These are phyloP conservation scores for Equus przewalskii DNA, from an alignment of 2,113 vertebrate genomes.

Conservation along the genomic window DNA sequence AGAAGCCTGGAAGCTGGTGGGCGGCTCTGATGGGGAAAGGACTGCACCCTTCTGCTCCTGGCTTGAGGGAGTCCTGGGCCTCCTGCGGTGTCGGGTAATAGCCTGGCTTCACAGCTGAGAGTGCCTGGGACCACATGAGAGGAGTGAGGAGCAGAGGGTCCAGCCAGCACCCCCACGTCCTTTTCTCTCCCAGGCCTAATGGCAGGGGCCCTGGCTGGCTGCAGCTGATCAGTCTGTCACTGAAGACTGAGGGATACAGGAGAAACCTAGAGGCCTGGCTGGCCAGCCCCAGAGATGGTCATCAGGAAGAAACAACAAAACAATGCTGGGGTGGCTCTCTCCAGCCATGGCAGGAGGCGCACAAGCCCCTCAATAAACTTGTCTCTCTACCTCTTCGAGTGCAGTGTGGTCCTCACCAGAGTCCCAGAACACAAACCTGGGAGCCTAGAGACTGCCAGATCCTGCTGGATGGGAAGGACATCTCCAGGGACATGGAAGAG, in stretches of 20 bases:
- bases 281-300: not conserved
- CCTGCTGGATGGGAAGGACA: not conserved
- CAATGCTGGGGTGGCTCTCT: not conserved
- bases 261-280: not conserved
- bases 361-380: constrained; percentile 69
- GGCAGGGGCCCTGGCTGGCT: not conserved
- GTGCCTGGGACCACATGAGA: not conserved
- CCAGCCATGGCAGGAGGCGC: not conserved
- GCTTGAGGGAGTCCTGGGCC: constrained; percentile 87
- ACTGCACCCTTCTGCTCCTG: constrained; percentile 87
- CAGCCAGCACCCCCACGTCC: not conserved
- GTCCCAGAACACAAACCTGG: not conserved
- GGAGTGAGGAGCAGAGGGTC: not conserved
- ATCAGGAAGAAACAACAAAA: not conserved
- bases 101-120: constrained; percentile 80
- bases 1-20: constrained; percentile 87
- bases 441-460: not conserved
- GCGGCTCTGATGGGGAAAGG: constrained; percentile 5
- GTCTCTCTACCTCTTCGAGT: constrained; percentile 20
- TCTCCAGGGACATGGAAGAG: not conserved
- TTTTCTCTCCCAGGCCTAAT: not conserved
- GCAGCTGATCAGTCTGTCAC: not conserved
- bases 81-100: constrained; percentile 89
- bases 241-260: not conserved
- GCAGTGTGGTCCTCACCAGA: constrained; percentile 40